Base-by-base conservation (phyloP, 2,113 vertebrate genomes). In the Onychostruthus taczanowskii region DNA sequence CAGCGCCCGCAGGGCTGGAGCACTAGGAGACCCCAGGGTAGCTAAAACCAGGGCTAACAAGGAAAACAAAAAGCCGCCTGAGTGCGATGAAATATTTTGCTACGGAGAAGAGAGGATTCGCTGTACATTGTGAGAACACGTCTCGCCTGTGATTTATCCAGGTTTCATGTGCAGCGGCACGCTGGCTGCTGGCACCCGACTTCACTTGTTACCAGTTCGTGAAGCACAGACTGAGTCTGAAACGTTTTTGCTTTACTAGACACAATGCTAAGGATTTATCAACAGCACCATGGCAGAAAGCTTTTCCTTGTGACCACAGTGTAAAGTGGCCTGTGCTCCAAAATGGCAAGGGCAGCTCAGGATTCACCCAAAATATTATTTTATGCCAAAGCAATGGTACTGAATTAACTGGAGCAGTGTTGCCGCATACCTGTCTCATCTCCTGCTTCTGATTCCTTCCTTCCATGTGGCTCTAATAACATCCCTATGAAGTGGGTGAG, bases 121-220 rank as follows among this genome's bases (percentile, higher is more conserved):
- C 27, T 26, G 5, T 3, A 6, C 66, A 44, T 17, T 0, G 0
- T 7, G 22, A 74, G 58, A 39, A 64, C 13, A 8, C 2, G 0
- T 27, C 47, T 31, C 2, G 0, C 33, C 33, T 8, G 23, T 46
- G 46, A 50, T 31, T 87, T 56, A 18, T 31, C 39, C 28, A 44
- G 46, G 56, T 44, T 43, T 27, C 35, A 14, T 14, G 39, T 52
- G 37, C 64, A 0, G 1, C 3, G 18, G 30, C 2, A 4, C 62
- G 68, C 58, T 1, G 0, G 61, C 35, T 70, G 46, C 81, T 9
- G 6, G 47, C 35, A 8, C 33, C 69, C 5, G 9, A 28, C 73
- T n/a, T 39, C 30, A 73, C 41, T 18, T n/a, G 10, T 15, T 13
- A 69, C 5, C 66, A 66, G 49, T 22, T 64, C 18, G 24, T 1